Percentiles rank a stretch among this genome's conserved stretches.
Conservation (phyloP, 1,140 invertebrate species). For the Drosophila serrata region DNA sequence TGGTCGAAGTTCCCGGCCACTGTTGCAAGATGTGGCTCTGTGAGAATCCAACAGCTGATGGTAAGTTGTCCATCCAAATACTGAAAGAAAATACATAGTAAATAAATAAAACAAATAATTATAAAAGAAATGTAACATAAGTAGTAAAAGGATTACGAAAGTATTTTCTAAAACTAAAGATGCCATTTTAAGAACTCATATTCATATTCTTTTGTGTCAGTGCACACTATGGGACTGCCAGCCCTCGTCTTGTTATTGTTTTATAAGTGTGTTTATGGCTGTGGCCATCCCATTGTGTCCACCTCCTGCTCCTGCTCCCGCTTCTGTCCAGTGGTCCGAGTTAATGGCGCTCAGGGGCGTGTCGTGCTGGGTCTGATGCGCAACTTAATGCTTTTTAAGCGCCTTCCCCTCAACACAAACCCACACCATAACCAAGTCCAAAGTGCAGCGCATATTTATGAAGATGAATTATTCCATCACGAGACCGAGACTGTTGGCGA, state of each 20-base stretch:
- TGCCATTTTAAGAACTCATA: not conserved
- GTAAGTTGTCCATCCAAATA: constrained; percentile 60
- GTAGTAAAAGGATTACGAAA: not conserved
- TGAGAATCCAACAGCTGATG: constrained; percentile 87
- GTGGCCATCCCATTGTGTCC: constrained; percentile 26
- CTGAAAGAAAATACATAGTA: not conserved
- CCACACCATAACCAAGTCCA: constrained; percentile 27
- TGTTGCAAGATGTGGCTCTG: constrained; percentile 92
- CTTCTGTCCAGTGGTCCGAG: constrained; percentile 24
- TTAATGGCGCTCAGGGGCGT: constrained; percentile 78
- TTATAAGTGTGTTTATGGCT: constrained; percentile 80
- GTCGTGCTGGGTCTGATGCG: constrained; percentile 57
- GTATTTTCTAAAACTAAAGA: not conserved
- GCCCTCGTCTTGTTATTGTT: constrained; percentile 70
- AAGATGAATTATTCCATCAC: constrained; percentile 81
- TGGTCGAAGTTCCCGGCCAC: constrained; percentile 89
- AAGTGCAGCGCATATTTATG: constrained; percentile 83
- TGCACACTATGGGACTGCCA: not conserved
- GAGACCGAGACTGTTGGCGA: constrained; percentile 45
- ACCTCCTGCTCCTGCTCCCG: not conserved
- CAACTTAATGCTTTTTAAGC: constrained; percentile 83
- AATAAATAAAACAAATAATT: not conserved
- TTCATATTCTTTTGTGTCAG: not conserved
- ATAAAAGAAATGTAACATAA: not conserved
- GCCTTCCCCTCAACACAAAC: constrained; percentile 39